Evolutionary conservation across 2,113 vertebrate species (phyloP).

Genomic region (Regulus satrapa): DNA sequence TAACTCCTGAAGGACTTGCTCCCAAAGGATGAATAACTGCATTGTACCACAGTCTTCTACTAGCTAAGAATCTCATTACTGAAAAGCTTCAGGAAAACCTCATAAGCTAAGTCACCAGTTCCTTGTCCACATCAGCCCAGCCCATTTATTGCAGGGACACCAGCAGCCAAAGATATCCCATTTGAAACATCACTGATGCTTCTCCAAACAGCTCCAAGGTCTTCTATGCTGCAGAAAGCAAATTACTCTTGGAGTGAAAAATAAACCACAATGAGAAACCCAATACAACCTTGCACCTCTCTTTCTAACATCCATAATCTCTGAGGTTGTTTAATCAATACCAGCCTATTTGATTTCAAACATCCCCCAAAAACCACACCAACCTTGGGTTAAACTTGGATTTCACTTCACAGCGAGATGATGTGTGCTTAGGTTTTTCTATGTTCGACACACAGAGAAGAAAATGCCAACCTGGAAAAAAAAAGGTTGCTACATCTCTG

Average conservation of each 20-base stretch:
- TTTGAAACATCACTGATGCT: not conserved
- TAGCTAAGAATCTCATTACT: not conserved
- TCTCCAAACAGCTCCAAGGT: not conserved
- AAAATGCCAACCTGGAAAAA: not conserved
- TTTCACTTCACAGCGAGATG: not conserved
- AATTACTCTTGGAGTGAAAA: not conserved
- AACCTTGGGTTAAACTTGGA: not conserved
- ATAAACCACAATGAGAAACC: not conserved
- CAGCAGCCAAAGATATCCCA: not conserved
- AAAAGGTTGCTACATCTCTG: not conserved
- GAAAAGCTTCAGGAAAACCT: not conserved
- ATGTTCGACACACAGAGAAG: rapidly evolving
- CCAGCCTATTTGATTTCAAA: not conserved
- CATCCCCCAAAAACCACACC: not conserved
- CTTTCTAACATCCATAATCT: not conserved
- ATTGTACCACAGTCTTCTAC: not conserved
- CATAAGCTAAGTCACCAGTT: not conserved
- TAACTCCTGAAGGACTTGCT: not conserved
- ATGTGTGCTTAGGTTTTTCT: not conserved
- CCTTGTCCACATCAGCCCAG: not conserved
- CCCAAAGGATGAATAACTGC: not conserved
- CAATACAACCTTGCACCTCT: not conserved
- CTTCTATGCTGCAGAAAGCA: not conserved
- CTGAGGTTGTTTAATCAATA: not conserved
- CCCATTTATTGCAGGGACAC: not conserved